These are phyloP conservation scores for Megaceryle maxima DNA, from an alignment of 2,113 vertebrate genomes.

Conservation along the genomic window DNA sequence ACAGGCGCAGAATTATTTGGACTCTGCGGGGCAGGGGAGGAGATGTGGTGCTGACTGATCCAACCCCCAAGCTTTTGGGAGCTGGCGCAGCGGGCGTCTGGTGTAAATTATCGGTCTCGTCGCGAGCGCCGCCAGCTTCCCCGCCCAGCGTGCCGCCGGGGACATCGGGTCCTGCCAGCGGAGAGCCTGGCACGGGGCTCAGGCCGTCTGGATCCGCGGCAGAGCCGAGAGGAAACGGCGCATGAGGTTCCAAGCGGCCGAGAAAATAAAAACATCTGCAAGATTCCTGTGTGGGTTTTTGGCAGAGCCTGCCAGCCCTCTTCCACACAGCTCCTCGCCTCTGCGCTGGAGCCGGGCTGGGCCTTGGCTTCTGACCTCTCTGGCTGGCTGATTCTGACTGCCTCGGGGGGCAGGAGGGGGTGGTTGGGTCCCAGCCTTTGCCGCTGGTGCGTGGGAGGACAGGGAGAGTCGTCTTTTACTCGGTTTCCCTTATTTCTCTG, in stretches of 20 bases:
- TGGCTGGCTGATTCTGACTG: not conserved
- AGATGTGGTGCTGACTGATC: not conserved
- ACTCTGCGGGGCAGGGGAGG: not conserved
- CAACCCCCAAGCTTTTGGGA: not conserved
- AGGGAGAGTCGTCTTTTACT: not conserved
- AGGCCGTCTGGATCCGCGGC: not conserved
- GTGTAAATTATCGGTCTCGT: conserved; percentile 3
- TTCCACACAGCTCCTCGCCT: not conserved
- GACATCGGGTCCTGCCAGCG: conserved; percentile 13
- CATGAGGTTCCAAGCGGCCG: not conserved
- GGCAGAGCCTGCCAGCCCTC: not conserved
- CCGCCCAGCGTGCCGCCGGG: not conserved
- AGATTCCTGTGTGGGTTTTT: not conserved
- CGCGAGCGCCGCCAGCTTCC: not conserved
- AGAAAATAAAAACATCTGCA: conserved; percentile 32
- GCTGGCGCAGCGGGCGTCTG: not conserved
- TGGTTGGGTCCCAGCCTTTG: not conserved
- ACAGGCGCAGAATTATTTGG: not conserved
- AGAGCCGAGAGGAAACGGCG: not conserved
- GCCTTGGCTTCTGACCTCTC: not conserved
- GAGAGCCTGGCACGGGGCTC: conserved; percentile 6
- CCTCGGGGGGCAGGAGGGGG: not conserved
- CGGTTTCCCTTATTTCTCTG: not conserved
- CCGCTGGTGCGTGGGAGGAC: accelerated
- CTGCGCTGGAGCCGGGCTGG: not conserved